Evolutionary conservation across 2,888 invertebrate species (phyloP).

Genomic region (Priocnemis perturbator): DNA sequence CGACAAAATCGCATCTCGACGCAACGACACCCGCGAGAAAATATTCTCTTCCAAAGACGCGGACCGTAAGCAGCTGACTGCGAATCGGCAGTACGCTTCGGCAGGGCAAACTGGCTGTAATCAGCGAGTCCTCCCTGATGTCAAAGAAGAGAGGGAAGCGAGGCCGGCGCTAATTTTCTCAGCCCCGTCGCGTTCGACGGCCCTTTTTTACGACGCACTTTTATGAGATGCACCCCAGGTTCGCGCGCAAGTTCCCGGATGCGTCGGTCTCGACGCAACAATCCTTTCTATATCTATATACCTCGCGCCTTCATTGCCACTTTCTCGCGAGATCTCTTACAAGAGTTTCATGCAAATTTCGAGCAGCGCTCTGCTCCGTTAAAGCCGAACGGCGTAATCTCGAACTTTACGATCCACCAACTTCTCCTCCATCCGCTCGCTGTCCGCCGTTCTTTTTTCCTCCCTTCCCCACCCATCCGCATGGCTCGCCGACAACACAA

Average conservation of each 20-base stretch:
- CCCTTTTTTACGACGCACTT: constrained; percentile 25
- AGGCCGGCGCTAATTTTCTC: constrained; percentile 23
- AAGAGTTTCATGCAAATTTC: constrained; percentile 45
- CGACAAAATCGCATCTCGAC: no score
- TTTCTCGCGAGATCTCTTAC: constrained; percentile 37
- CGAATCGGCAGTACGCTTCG: no score
- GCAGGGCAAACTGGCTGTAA: no score
- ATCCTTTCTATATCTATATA: constrained; percentile 30
- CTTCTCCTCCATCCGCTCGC: constrained; percentile 13
- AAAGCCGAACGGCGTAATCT: constrained; percentile 46
- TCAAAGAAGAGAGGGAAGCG: not conserved
- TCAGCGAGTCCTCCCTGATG: no score
- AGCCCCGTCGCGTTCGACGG: constrained; percentile 20
- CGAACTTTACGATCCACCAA: constrained; percentile 47
- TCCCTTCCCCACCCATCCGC: not conserved
- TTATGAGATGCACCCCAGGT: constrained; percentile 12
- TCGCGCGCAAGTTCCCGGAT: constrained; percentile 7
- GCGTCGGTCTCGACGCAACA: constrained; percentile 31
- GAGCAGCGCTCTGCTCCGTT: constrained; percentile 31
- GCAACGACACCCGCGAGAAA: no score
- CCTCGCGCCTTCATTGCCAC: constrained; percentile 38
- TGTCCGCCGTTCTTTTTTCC: constrained; percentile 7
- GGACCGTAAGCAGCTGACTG: no score
- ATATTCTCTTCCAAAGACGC: no score
- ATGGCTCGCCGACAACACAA: no score